phyloP scores from a whole-genome alignment of 2,113 vertebrate species.

The Megalops atlanticus region DNA sequence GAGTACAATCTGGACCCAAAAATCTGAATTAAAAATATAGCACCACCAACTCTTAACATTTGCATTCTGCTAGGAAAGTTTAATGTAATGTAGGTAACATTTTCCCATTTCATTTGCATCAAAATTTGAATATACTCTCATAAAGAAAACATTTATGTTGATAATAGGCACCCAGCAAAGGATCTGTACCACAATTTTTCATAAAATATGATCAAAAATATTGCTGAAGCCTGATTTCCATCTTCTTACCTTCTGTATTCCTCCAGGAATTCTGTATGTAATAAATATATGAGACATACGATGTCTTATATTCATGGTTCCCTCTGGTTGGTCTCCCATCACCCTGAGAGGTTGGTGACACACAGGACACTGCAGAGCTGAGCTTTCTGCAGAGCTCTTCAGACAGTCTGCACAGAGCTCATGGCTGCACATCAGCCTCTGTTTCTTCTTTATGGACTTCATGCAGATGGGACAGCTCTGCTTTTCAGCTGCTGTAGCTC shows the following conservation, averaged over 20 bases:
- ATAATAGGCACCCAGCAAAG: no score
- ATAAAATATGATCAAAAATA: no score
- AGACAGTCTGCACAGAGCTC: neutral
- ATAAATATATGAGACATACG: neutral
- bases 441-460: neutral
- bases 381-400: neutral
- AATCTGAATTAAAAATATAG: no score
- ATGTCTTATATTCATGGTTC: neutral
- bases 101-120: no score
- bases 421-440: neutral
- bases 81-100: no score
- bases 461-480: neutral
- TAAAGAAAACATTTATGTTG: no score
- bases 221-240: no score
- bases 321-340: neutral
- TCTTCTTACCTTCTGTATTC: neutral
- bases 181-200: no score
- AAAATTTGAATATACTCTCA: no score
- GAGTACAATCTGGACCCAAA: no score
- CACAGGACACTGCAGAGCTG: neutral
- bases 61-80: no score
- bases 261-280: neutral
- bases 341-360: neutral
- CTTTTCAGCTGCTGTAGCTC: neutral
- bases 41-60: no score